These are phyloP conservation scores for Cephalotes varians DNA, from an alignment of 2,888 invertebrate species.

Conservation along the genomic window DNA sequence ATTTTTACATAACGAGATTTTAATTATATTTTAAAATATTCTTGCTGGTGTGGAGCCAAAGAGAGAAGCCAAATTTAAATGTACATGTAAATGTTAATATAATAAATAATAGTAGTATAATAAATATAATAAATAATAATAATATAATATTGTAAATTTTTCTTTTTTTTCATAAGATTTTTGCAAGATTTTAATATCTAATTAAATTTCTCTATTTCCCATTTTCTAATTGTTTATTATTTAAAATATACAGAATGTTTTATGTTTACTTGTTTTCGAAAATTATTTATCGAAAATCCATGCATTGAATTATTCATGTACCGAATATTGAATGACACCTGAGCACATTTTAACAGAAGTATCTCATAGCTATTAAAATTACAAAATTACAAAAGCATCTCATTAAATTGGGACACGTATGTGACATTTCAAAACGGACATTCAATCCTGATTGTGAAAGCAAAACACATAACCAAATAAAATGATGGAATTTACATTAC, in stretches of 20 bases:
- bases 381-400: conserved; percentile 15
- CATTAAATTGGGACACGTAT: conserved; percentile 35
- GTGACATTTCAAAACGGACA: conserved; percentile 12
- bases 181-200: neutral
- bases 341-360: neutral
- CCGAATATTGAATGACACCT: neutral
- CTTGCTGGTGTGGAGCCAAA: neutral
- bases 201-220: neutral
- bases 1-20: conserved; percentile 6
- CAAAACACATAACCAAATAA: conserved; percentile 31
- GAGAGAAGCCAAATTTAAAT: too few species aligned
- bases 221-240: neutral
- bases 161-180: neutral
- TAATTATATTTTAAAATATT: neutral
- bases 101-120: too few species aligned
- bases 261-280: conserved; percentile 12
- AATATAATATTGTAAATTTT: too few species aligned
- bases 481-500: conserved; percentile 39
- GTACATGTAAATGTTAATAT: too few species aligned
- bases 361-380: conserved; percentile 21
- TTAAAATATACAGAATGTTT: conserved; percentile 10
- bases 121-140: too few species aligned
- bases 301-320: neutral
- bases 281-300: neutral
- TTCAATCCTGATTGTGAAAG: conserved; percentile 7